Evolutionary conservation across 2,113 vertebrate genomes (phyloP).

Genomic region (Notothenia rossii): DNA sequence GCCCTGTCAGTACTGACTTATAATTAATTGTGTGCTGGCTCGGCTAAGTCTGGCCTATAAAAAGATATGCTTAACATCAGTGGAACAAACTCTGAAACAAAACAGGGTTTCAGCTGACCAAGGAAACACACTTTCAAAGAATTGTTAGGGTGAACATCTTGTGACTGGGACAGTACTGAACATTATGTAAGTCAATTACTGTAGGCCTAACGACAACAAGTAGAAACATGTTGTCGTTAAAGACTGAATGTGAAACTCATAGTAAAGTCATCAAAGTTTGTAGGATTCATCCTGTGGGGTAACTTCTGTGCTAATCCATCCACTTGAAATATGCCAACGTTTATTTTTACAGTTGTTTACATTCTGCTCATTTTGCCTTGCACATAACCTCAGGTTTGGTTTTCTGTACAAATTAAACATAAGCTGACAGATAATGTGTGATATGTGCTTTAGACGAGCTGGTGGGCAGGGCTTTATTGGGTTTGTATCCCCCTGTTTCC

Average conservation of each 20-base stretch:
- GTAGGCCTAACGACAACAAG: not conserved
- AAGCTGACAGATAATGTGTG: not conserved
- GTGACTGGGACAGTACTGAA: not conserved
- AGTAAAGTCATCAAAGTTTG: too few relatives aligned
- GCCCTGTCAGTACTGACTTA: slow-evolving; percentile 38
- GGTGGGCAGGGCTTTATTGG: too few relatives aligned
- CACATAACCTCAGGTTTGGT: too few relatives aligned
- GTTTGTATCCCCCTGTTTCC: not conserved
- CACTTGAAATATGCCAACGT: too few relatives aligned
- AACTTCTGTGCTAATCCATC: too few relatives aligned
- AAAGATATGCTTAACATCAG: slow-evolving; percentile 35
- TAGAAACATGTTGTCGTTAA: not conserved
- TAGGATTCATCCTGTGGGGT: too few relatives aligned
- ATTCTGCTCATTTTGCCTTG: too few relatives aligned
- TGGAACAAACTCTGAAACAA: slow-evolving; percentile 45
- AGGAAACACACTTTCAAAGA: slow-evolving; percentile 2
- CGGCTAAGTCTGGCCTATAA: slow-evolving; percentile 35
- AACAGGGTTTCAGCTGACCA: slow-evolving; percentile 44
- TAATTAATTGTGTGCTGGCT: slow-evolving; percentile 46
- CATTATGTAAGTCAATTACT: not conserved
- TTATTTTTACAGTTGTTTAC: too few relatives aligned
- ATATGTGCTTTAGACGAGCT: not conserved
- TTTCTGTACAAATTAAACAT: not conserved
- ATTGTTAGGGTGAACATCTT: not conserved
- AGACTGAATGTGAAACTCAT: too few relatives aligned